Evolutionary conservation across 2,888 invertebrate species (phyloP).

Genomic region (Heliconius ismenius): DNA sequence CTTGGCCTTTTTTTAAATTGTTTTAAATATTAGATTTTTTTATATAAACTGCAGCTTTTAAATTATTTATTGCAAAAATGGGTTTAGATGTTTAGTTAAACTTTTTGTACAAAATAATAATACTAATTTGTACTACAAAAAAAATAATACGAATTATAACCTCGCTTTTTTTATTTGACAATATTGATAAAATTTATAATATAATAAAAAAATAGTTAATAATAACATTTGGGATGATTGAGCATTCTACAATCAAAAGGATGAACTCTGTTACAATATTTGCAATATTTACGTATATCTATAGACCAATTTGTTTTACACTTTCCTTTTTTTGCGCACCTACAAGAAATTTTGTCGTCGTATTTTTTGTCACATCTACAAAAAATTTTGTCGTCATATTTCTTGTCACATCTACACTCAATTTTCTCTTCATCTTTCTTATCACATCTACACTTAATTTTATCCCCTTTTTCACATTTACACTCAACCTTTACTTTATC

Average conservation of each 20-base stretch:
- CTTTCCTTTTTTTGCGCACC: constrained; percentile 31
- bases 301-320: constrained; percentile 17
- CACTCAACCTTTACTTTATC: constrained; percentile 3
- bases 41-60: not conserved
- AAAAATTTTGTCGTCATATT: not conserved
- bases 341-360: constrained; percentile 22
- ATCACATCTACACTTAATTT: not conserved
- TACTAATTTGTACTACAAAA: not conserved
- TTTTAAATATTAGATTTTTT: not conserved
- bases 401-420: not conserved
- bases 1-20: not conserved
- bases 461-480: not conserved
- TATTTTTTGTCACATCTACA: constrained; percentile 29
- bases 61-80: not conserved
- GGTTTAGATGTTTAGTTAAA: not conserved
- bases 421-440: not conserved
- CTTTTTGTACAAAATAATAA: not conserved
- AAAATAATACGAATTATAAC: not conserved
- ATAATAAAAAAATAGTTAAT: constrained; percentile 5
- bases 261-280: constrained; percentile 28
- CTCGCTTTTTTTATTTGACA: not conserved
- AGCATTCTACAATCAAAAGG: constrained; percentile 30
- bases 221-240: constrained; percentile 34
- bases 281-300: constrained; percentile 32
- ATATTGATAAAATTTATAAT: not conserved